These are phyloP conservation scores for Cricetomys ansorgei DNA, from an alignment of 2,113 vertebrate genomes.

Conservation along the genomic window DNA sequence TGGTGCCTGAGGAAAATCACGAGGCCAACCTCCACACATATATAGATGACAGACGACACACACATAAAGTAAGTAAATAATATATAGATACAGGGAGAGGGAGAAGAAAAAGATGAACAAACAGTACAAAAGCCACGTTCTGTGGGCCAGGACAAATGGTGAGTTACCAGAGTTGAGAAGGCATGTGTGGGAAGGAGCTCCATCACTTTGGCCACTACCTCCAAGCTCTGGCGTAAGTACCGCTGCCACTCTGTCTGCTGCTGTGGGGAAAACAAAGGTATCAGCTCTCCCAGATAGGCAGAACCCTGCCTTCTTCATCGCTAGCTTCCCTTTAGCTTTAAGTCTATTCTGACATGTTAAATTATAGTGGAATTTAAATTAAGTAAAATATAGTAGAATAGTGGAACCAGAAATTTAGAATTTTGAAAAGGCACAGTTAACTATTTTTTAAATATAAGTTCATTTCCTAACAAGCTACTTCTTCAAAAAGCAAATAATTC, in stretches of 20 bases:
- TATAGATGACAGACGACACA: background rate
- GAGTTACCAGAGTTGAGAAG: constrained; percentile 95
- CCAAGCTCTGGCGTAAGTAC: constrained; percentile 98
- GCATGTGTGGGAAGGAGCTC: constrained; percentile 98
- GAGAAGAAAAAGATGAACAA: background rate
- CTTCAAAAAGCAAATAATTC: constrained; percentile 33
- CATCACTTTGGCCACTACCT: constrained; percentile 99
- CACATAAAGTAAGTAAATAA: background rate
- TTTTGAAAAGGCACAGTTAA: constrained; percentile 30
- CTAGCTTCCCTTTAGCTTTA: background rate
- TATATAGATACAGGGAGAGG: background rate
- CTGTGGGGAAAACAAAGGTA: constrained; percentile 83
- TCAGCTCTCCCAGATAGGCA: constrained; percentile 47
- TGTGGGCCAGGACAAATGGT: accelerated
- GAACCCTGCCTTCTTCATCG: background rate
- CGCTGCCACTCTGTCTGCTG: constrained; percentile 99
- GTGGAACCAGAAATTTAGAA: constrained; percentile 14
- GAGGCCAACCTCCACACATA: background rate
- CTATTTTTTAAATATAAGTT: constrained; percentile 17
- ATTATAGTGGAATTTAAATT: too few species aligned
- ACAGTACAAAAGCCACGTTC: background rate
- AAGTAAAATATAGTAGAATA: too few species aligned
- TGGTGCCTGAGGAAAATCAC: background rate
- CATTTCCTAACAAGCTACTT: constrained; percentile 30
- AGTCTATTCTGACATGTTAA: background rate